Conservation (phyloP, 2,888 invertebrate genomes). For the Myopa tessellatipennis region DNA sequence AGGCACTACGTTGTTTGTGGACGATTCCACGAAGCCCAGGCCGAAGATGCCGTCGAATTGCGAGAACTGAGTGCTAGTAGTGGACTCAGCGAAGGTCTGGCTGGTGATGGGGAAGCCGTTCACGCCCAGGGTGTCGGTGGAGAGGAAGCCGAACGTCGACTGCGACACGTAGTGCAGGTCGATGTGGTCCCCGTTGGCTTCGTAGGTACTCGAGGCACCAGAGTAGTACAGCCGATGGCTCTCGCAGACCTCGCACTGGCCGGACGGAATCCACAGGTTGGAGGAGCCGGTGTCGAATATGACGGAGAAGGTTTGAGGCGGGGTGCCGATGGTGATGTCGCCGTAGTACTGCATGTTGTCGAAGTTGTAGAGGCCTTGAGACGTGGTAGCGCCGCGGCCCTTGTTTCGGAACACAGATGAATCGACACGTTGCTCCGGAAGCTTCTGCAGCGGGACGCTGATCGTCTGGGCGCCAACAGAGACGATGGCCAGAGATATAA, state of each 20-base stretch:
- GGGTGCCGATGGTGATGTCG: slow-evolving; percentile 85
- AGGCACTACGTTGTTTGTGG: slow-evolving; percentile 88
- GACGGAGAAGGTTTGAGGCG: slow-evolving; percentile 90
- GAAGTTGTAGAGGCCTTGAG: not conserved
- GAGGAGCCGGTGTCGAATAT: slow-evolving; percentile 91
- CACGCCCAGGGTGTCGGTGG: slow-evolving; percentile 81
- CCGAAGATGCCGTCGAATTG: slow-evolving; percentile 98
- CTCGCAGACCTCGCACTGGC: slow-evolving; percentile 94
- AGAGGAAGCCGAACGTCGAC: slow-evolving; percentile 92
- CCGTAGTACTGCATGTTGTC: slow-evolving; percentile 51
- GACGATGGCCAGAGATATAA: too few species aligned
- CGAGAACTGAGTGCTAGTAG: slow-evolving; percentile 82
- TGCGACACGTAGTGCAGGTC: slow-evolving; percentile 95
- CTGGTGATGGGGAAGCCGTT: slow-evolving; percentile 77
- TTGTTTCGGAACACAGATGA: too few species aligned
- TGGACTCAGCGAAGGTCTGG: slow-evolving; percentile 95
- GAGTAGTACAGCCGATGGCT: slow-evolving; percentile 95
- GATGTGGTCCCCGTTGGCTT: slow-evolving; percentile 87
- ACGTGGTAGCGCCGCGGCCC: too few species aligned
- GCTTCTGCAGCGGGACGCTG: too few species aligned
- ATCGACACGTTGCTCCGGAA: too few species aligned
- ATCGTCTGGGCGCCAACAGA: too few species aligned
- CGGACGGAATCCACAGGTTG: slow-evolving; percentile 98
- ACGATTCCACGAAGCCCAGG: slow-evolving; percentile 85
- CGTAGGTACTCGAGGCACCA: slow-evolving; percentile 82